Evolutionary conservation across 2,113 vertebrate genomes (phyloP), one percentile per base, ranked within the genome.

Genomic region (Barnardius zonarius): DNA sequence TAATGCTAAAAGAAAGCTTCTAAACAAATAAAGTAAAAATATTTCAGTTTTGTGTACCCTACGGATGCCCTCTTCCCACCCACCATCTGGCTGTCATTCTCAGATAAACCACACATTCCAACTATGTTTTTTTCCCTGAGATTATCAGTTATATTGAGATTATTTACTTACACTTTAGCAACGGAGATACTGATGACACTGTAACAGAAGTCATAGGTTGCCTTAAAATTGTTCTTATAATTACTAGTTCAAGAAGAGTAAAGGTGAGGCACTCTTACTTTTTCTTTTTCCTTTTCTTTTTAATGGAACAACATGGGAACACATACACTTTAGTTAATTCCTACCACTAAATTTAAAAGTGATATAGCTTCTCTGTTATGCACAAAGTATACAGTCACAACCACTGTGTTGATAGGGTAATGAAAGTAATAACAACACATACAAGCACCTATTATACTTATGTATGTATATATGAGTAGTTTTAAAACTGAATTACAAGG

Each of bases 111-210:
- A 74, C 31, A 84, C 10, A 2, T 30, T 76, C 28, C 7, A 17
- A 3, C 4, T 22, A 25, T 19, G 31, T 2, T 0, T 0, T 35
- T 33, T 63, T 49, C 33, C 13, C 25, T 49, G 18, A n/a, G 13
- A 39, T 33, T 55, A 37, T 35, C 28, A 27, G 9, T 62, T 43
- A 49, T 31, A 6, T 44, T 57, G 52, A 57, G 39, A 30, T 48
- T 31, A 49, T 74, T 68, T 55, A 20, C 35, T 62, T 63, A n/a
- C 17, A 19, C 11, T 61, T 59, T 18, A 64, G 3, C 14, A 41
- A 48, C 41, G 51, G 8, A 4, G 37, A 85, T 68, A 39, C 4
- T 41, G 17, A 30, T 59, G n/a, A 44, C 33, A 25, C 12, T n/a
- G 6, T 55, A 52, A 15, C 3, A 4, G 30, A 24, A 57, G 24